A percentile compares a stretch with the other conserved stretches of the same genome.
phyloP scores from a whole-genome alignment of 1,140 invertebrate genomes.

The Zaprionus taronus region DNA sequence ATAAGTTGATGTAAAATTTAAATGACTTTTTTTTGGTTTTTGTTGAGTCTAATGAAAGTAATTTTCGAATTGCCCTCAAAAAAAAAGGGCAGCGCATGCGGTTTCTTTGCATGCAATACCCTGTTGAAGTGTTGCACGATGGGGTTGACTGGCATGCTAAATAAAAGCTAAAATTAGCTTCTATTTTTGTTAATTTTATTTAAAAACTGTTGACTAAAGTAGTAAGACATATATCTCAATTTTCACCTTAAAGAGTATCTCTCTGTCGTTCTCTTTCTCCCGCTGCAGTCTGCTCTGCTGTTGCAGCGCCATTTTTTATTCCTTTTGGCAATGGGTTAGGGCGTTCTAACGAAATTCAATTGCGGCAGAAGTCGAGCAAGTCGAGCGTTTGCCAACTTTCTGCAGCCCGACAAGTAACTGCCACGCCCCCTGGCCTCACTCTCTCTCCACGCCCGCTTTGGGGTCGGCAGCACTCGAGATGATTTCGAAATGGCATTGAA shows the following conservation, averaged over 20 bases:
- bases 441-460: background rate
- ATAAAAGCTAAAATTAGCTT: background rate
- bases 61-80: constrained; percentile 62
- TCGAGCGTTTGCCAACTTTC: constrained; percentile 60
- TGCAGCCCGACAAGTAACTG: background rate
- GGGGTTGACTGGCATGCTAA: background rate
- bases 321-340: constrained; percentile 21
- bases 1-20: constrained; percentile 59
- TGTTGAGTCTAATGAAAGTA: constrained; percentile 70
- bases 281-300: background rate
- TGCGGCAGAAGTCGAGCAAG: constrained; percentile 66
- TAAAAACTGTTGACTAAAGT: background rate
- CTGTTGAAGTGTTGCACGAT: too few relatives aligned
- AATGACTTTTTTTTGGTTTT: constrained; percentile 59
- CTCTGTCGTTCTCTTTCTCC: background rate
- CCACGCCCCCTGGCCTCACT: background rate
- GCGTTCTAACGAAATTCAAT: constrained; percentile 65
- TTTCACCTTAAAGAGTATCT: background rate
- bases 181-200: too few relatives aligned
- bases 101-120: constrained; percentile 23
- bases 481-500: constrained; percentile 80
- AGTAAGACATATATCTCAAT: too few relatives aligned
- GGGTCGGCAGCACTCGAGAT: constrained; percentile 65
- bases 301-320: constrained; percentile 1
- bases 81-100: constrained; percentile 39